A percentile compares a stretch with the other conserved stretches of the same genome.
These are phyloP conservation scores for Argyrosomus regius DNA, from an alignment of 2,797 vertebrate genomes.

Conservation along the genomic window DNA sequence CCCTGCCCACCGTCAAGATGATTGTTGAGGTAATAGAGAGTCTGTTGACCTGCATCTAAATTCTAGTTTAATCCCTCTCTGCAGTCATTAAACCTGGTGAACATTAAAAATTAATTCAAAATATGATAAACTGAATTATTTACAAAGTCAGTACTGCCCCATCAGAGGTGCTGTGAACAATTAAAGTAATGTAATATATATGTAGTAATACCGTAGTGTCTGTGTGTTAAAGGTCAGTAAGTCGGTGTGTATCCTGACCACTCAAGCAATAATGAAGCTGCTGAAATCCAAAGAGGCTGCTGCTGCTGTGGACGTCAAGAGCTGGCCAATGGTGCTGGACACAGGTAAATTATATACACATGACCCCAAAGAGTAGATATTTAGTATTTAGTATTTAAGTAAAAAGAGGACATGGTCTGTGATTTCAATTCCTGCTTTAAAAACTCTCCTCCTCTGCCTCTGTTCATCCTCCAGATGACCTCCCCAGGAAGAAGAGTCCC, in stretches of 20 bases:
- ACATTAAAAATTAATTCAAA: not conserved
- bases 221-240: conserved; percentile 92
- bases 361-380: not conserved
- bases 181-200: not conserved
- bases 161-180: accelerated
- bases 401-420: not conserved
- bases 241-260: conserved; percentile 95
- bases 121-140: not conserved
- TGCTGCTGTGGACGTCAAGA: conserved; percentile 93
- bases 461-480: conserved; percentile 87
- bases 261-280: conserved; percentile 95
- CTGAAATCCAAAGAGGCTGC: conserved; percentile 96
- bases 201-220: conserved; percentile 30
- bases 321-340: conserved; percentile 95
- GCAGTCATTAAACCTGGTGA: not conserved
- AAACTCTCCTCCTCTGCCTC: not conserved
- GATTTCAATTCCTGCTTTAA: not conserved
- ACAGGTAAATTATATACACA: conserved; percentile 85
- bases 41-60: not conserved
- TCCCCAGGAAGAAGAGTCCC: conserved; percentile 92
- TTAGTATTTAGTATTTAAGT: not conserved
- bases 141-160: not conserved
- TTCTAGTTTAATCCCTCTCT: not conserved
- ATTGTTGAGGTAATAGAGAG: conserved; percentile 92
- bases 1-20: conserved; percentile 98